These are phyloP conservation scores for Coluber constrictor DNA, from an alignment of 2,797 vertebrate species.

Conservation along the genomic window DNA sequence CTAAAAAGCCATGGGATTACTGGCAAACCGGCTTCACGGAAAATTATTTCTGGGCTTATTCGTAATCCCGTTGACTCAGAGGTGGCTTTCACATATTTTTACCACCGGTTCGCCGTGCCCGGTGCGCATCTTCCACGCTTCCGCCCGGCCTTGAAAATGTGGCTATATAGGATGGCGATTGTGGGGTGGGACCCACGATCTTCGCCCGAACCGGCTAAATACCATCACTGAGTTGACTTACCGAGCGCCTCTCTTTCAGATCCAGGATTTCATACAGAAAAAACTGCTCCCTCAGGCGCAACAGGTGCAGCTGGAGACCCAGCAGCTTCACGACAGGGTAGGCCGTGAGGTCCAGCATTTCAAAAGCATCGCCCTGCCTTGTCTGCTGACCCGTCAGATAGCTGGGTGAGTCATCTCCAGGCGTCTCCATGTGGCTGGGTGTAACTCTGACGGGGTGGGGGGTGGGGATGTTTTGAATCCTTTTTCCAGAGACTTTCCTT, in stretches of 20 bases:
- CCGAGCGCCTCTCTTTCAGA: conserved; percentile 49
- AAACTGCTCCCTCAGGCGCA: conserved; percentile 66
- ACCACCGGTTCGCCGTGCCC: too few species aligned
- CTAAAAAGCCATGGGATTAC: background rate
- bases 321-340: conserved; percentile 67
- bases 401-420: conserved; percentile 62
- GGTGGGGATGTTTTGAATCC: too few species aligned
- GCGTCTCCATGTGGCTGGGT: background rate
- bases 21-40: background rate
- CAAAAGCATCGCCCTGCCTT: conserved; percentile 67
- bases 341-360: conserved; percentile 73
- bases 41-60: background rate
- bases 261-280: conserved; percentile 65
- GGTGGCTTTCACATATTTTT: too few species aligned
- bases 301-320: conserved; percentile 57
- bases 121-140: too few species aligned
- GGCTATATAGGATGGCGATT: too few species aligned
- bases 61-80: too few species aligned
- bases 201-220: too few species aligned
- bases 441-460: too few species aligned
- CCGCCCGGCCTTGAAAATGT: too few species aligned
- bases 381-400: conserved; percentile 69
- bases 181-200: too few species aligned
- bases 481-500: background rate
- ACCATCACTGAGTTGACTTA: too few species aligned